phyloP scores from a whole-genome alignment of 2,113 vertebrate species.

The Brachyistius frenatus region DNA sequence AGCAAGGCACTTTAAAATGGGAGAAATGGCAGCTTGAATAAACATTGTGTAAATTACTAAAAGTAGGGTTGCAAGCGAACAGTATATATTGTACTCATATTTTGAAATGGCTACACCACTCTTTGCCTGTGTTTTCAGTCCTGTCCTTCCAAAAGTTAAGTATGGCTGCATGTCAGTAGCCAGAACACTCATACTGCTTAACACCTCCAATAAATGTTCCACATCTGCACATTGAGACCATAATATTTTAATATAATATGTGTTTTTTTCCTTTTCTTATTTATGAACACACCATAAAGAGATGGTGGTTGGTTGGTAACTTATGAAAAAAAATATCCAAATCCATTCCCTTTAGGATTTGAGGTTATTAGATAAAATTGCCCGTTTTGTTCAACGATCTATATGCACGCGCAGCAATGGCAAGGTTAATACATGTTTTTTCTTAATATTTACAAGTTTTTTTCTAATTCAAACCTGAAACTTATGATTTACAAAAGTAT shows the following conservation, averaged over 20 bases:
- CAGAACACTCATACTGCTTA: neutral
- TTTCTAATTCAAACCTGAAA: too few relatives aligned
- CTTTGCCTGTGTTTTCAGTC: neutral
- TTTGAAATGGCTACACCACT: neutral
- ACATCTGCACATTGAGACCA: neutral
- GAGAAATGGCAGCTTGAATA: neutral
- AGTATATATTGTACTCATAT: neutral
- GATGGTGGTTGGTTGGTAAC: neutral
- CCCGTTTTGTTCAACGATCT: too few relatives aligned
- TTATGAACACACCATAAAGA: neutral
- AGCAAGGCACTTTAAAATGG: conserved; percentile 25
- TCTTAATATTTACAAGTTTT: too few relatives aligned
- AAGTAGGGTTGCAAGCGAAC: neutral
- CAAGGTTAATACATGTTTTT: too few relatives aligned
- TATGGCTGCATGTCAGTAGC: neutral
- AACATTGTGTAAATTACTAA: conserved; percentile 13
- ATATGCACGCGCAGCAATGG: too few relatives aligned
- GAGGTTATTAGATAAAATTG: too few relatives aligned
- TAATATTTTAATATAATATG: neutral
- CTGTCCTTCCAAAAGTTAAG: neutral
- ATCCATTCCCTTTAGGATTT: too few relatives aligned
- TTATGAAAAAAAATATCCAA: neutral
- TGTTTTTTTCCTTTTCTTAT: neutral
- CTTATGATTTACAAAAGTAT: too few relatives aligned
- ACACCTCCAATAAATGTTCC: neutral